Conservation (phyloP, 2,113 vertebrate genomes). For the Choloepus hoffmanni region DNA sequence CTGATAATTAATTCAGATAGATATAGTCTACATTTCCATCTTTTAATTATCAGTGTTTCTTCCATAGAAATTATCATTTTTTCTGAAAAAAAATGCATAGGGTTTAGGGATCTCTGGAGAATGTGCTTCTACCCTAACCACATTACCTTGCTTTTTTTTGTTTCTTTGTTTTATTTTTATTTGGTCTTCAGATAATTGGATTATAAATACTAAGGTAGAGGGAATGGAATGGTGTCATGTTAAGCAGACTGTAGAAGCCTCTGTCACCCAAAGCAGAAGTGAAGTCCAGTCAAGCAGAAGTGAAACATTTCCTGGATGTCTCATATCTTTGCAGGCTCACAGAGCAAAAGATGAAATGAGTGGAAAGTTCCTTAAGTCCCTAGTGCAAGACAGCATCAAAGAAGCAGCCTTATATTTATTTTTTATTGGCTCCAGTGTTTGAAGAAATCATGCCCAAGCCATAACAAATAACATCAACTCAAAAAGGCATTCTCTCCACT, state of each 20-base stretch:
- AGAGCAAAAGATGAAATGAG: not conserved
- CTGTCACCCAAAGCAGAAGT: not conserved
- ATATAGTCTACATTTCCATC: not conserved
- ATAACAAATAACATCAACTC: slow-evolving; percentile 50
- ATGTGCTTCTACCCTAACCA: not conserved
- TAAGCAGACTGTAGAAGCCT: not conserved
- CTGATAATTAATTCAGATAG: slow-evolving; percentile 25
- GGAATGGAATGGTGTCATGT: not conserved
- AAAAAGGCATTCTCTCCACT: not conserved
- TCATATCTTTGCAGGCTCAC: not conserved
- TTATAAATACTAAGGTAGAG: not conserved
- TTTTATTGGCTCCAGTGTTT: slow-evolving; percentile 33
- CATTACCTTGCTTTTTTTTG: not conserved
- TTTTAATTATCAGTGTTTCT: not conserved
- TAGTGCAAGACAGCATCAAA: not conserved
- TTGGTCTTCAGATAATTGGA: not conserved
- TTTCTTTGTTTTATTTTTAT: not conserved
- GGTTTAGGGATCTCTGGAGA: not conserved
- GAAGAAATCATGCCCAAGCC: not conserved
- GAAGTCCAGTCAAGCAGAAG: not conserved
- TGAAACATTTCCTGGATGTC: not conserved
- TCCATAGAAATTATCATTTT: not conserved
- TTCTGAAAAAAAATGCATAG: not conserved
- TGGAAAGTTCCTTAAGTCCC: not conserved
- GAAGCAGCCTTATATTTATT: slow-evolving; percentile 15